Conservation (phyloP, 2,797 vertebrate genomes). For the Schizopygopsis pylzovi region DNA sequence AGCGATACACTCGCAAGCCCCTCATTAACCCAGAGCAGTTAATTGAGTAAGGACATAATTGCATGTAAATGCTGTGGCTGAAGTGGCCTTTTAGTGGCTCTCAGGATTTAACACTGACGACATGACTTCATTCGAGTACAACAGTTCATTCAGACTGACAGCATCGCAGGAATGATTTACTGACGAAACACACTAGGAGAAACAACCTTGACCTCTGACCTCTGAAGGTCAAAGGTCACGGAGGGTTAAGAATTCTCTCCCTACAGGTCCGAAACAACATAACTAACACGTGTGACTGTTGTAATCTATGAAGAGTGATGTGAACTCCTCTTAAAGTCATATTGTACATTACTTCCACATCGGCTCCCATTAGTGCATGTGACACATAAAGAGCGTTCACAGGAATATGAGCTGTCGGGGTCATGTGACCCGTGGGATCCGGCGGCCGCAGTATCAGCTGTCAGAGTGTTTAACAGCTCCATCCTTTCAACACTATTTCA, state of each 20-base stretch:
- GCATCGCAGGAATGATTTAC: conserved; percentile 41
- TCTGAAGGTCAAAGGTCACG: conserved; percentile 34
- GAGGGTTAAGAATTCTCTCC: conserved; percentile 4
- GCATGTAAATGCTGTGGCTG: conserved; percentile 75
- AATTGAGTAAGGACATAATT: conserved; percentile 81
- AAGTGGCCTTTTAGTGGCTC: conserved; percentile 66
- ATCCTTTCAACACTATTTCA: not conserved
- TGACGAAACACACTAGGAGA: not conserved
- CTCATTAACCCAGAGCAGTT: conserved; percentile 78
- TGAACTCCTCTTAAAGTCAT: not conserved
- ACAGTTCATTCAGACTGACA: conserved; percentile 53
- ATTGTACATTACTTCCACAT: not conserved
- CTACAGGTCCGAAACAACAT: not conserved
- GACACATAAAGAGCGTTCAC: not conserved
- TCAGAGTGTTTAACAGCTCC: conserved; percentile 7
- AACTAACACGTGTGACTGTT: not conserved
- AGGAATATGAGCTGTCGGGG: not conserved
- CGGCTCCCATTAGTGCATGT: not conserved
- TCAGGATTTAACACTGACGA: conserved; percentile 57
- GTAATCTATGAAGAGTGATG: not conserved
- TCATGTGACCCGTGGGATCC: not conserved
- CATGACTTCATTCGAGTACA: conserved; percentile 77
- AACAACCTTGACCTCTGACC: conserved; percentile 45
- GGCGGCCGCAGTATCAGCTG: not conserved
- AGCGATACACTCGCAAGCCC: conserved; percentile 38